These are phyloP conservation scores for Chitala chitala DNA, from an alignment of 2,113 vertebrate genomes.

Conservation along the genomic window DNA sequence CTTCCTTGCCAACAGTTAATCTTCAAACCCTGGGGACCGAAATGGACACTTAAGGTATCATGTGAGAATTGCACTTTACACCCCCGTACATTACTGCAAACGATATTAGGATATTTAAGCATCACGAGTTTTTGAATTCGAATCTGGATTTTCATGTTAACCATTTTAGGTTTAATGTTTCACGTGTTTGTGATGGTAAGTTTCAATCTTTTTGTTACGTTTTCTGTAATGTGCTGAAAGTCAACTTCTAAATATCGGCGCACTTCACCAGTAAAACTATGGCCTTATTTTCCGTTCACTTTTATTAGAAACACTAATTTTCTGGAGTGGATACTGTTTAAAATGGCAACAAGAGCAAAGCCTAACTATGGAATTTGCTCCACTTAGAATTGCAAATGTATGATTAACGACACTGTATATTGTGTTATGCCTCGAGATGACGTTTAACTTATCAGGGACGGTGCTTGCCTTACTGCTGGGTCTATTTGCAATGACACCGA, in stretches of 20 bases:
- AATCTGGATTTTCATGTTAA: neutral
- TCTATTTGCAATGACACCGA: neutral
- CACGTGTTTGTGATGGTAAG: neutral
- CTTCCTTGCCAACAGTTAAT: constrained; percentile 52
- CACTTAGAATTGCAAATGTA: neutral
- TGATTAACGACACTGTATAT: neutral
- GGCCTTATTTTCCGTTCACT: no score
- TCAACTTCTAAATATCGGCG: no score
- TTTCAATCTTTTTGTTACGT: neutral
- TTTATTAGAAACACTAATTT: neutral
- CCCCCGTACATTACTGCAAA: constrained; percentile 22
- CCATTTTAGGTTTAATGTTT: neutral
- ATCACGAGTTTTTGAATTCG: neutral
- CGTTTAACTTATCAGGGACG: neutral
- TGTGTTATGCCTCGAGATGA: neutral
- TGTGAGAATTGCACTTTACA: constrained; percentile 62
- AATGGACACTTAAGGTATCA: constrained; percentile 48
- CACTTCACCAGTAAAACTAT: no score
- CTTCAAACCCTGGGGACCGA: constrained; percentile 53
- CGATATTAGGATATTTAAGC: neutral
- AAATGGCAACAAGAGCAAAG: neutral
- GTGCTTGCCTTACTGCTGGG: neutral
- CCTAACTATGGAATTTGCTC: neutral
- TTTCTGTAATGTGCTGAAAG: no score
- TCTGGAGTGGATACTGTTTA: neutral